Conservation (phyloP, 2,888 invertebrate species). For the Leptura quadrifasciata region DNA sequence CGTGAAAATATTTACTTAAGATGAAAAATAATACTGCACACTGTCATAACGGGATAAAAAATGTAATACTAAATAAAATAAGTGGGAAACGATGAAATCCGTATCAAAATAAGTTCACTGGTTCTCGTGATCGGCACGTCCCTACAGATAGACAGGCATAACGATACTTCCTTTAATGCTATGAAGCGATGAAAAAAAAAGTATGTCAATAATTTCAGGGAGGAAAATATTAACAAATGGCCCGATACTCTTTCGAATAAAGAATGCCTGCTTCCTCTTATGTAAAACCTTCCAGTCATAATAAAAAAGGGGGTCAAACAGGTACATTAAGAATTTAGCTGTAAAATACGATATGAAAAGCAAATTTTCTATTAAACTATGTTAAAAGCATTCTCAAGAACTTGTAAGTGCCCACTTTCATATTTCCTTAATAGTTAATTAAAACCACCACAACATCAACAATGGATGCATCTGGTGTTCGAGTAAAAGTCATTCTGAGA, state of each 20-base stretch:
- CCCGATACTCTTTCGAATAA: neutral
- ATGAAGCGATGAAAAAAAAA: no score
- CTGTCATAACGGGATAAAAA: no score
- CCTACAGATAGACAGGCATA: no score
- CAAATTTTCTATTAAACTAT: slow-evolving; percentile 13
- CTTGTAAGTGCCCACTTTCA: slow-evolving; percentile 1
- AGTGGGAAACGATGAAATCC: no score
- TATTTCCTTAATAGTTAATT: slow-evolving; percentile 6
- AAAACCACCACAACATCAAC: neutral
- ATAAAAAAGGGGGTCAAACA: neutral
- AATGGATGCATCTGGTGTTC: neutral
- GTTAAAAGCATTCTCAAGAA: slow-evolving; percentile 23
- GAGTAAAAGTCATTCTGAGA: neutral
- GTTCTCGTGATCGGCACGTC: no score
- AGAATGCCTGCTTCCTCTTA: neutral
- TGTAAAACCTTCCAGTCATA: neutral
- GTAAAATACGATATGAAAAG: neutral
- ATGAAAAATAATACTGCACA: no score
- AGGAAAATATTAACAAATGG: neutral
- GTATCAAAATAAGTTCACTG: no score
- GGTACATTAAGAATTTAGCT: neutral
- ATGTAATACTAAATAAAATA: no score
- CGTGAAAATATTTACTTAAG: no score
- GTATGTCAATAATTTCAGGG: neutral
- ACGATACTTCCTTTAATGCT: no score